Percentiles rank a stretch among this genome's conserved stretches.
Evolutionary conservation across 2,888 invertebrate genomes (phyloP).

Genomic region (Hirudinaria manillensis): DNA sequence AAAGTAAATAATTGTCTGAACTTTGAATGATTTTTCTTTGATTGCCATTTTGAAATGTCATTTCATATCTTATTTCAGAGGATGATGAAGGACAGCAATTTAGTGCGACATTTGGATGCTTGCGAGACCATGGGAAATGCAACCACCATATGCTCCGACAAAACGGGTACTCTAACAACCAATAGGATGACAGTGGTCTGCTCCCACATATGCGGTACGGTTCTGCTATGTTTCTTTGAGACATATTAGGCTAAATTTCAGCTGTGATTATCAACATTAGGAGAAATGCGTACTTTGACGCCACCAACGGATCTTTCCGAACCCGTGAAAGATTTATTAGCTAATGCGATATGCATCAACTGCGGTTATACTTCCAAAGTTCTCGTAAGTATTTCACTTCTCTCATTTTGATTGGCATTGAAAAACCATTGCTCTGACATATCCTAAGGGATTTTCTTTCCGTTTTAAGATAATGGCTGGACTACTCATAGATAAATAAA

Average conservation of each 20-base stretch:
- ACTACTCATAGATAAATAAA: too few species aligned
- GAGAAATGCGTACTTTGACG: slow-evolving; percentile 2
- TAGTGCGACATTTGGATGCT: slow-evolving; percentile 96
- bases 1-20: neutral
- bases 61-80: slow-evolving; percentile 58
- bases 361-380: slow-evolving; percentile 88
- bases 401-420: neutral
- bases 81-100: slow-evolving; percentile 99
- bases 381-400: slow-evolving; percentile 4
- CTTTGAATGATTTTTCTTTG: neutral
- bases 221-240: neutral
- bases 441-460: too few species aligned
- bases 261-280: neutral
- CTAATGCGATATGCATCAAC: slow-evolving; percentile 71
- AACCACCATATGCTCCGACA: slow-evolving; percentile 98
- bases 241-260: neutral
- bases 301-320: slow-evolving; percentile 68
- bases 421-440: too few species aligned
- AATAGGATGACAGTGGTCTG: slow-evolving; percentile 92
- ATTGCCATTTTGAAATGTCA: neutral
- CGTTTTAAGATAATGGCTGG: too few species aligned
- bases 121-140: slow-evolving; percentile 99
- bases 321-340: slow-evolving; percentile 61
- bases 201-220: slow-evolving; percentile 79
- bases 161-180: slow-evolving; percentile 97